phyloP scores from a whole-genome alignment of 2,113 vertebrate genomes.

The Galbula dea region DNA sequence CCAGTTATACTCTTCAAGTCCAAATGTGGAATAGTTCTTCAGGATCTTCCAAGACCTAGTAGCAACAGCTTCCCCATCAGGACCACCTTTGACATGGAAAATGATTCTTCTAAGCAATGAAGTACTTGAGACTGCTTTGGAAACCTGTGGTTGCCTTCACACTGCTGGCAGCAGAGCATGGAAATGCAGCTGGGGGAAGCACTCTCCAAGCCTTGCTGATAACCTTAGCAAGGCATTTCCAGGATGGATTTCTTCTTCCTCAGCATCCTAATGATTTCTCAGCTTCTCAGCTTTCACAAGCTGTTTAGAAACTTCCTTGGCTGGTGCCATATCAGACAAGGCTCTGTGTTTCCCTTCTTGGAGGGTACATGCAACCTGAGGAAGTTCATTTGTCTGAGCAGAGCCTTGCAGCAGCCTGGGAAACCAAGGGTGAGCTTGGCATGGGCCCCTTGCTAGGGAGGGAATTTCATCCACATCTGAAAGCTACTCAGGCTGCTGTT shows the following conservation, averaged over 20 bases:
- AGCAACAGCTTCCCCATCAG: not conserved
- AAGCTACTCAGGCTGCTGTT: not conserved
- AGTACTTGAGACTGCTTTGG: not conserved
- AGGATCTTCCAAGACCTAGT: not conserved
- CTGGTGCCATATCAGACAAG: not conserved
- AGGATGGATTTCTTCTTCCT: not conserved
- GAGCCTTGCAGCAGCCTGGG: not conserved
- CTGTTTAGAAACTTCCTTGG: not conserved
- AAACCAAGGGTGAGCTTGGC: not conserved
- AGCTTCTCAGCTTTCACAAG: not conserved
- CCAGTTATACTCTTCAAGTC: not conserved
- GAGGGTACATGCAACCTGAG: not conserved
- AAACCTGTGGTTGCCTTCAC: not conserved
- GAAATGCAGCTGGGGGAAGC: not conserved
- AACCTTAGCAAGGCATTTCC: not conserved
- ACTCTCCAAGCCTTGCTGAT: not conserved
- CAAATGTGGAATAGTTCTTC: not conserved
- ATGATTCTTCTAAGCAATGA: not conserved
- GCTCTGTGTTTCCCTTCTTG: not conserved
- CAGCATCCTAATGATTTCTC: not conserved
- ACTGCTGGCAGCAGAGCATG: accelerated
- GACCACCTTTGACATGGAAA: not conserved
- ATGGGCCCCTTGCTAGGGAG: not conserved
- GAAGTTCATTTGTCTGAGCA: not conserved
- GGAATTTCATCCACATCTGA: not conserved